Evolutionary conservation across 2,797 vertebrate genomes (phyloP), one percentile per base, ranked within the genome.

Genomic region (Nyctibius grandis): DNA sequence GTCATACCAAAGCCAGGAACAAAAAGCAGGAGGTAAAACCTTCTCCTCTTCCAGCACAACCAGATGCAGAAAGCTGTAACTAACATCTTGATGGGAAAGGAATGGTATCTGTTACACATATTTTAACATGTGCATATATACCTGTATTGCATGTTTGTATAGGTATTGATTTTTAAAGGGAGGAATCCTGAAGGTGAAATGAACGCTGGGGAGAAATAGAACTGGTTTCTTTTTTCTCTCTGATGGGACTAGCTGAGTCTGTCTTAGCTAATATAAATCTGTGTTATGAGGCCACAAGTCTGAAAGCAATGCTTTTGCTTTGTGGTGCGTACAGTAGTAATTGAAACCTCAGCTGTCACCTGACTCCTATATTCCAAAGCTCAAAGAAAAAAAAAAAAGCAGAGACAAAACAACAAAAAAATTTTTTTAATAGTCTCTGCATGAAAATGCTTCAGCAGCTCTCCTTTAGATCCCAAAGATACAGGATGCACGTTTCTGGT

Each of bases 111-210:
- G 8, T 47, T 79, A 17, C 9, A 4, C 82, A 2, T 40, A 16
- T 67, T 75, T 92, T 42, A 34, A 54, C 9, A 15, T 9, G 11
- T 70, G 11, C 18, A 3, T 14, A 4, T 44, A 16, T 51, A 47
- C 5, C 4, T 85, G 4, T 67, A 9, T 34, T 31, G 3, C 1
- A 2, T 2, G 3, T 34, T 59, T 59, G 18, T 31, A 10, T 69
- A 26, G 50, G 13, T 54, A 18, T 57, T 65, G 16, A 61, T 57
- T 64, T 89, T 69, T 77, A 54, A 60, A 64, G 47, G 13, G 19
- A 78, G 21, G 7, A 84, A 53, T 82, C 18, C 47, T 76, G 34
- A 76, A 56, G 22, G 28, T 36, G 21, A 82, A 86, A 53, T 15
- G 4, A 75, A 47, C 6, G 5, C 40, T 51, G 36, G 13, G 74